A percentile compares a stretch with the other conserved stretches of the same genome.
phyloP scores from a whole-genome alignment of 1,140 invertebrate species.

The Nixonia krombeini region DNA sequence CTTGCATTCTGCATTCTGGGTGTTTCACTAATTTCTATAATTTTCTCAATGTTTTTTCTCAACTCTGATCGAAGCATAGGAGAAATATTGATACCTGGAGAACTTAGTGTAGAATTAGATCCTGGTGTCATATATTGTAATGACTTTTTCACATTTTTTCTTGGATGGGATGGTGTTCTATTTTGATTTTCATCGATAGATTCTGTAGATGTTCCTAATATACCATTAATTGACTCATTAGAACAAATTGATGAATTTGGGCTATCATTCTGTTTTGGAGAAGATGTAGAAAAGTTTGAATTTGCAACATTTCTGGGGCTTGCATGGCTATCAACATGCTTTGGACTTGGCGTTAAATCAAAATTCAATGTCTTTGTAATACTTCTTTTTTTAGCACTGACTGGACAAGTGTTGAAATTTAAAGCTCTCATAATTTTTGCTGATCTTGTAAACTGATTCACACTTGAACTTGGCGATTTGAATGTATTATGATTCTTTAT shows the following conservation, averaged over 20 bases:
- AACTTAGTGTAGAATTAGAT: slow-evolving; percentile 21
- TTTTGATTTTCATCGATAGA: slow-evolving; percentile 66
- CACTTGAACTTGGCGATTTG: slow-evolving; percentile 40
- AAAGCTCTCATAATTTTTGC: slow-evolving; percentile 63
- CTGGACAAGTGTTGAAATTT: slow-evolving; percentile 45
- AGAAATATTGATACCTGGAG: slow-evolving; percentile 25
- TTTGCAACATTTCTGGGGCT: slow-evolving; percentile 40
- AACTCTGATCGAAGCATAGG: slow-evolving; percentile 44
- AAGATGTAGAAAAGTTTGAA: slow-evolving; percentile 35
- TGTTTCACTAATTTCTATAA: slow-evolving; percentile 38
- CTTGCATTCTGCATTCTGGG: slow-evolving; percentile 41
- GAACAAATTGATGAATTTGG: slow-evolving; percentile 49
- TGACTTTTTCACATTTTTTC: slow-evolving; percentile 46
- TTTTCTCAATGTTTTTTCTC: slow-evolving; percentile 47
- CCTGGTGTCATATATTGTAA: slow-evolving; percentile 46
- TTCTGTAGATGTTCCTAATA: slow-evolving; percentile 45
- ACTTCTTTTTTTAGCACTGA: slow-evolving; percentile 42
- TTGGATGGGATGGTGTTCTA: slow-evolving; percentile 55
- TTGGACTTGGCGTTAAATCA: slow-evolving; percentile 53
- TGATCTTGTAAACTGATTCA: slow-evolving; percentile 54
- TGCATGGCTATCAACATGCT: no score
- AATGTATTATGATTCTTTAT: slow-evolving; percentile 27
- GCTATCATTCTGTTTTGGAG: slow-evolving; percentile 44
- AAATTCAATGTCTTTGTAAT: slow-evolving; percentile 62
- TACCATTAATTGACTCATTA: slow-evolving; percentile 36